These are phyloP conservation scores for Lampris incognitus DNA, from an alignment of 2,113 vertebrate genomes.

Conservation along the genomic window DNA sequence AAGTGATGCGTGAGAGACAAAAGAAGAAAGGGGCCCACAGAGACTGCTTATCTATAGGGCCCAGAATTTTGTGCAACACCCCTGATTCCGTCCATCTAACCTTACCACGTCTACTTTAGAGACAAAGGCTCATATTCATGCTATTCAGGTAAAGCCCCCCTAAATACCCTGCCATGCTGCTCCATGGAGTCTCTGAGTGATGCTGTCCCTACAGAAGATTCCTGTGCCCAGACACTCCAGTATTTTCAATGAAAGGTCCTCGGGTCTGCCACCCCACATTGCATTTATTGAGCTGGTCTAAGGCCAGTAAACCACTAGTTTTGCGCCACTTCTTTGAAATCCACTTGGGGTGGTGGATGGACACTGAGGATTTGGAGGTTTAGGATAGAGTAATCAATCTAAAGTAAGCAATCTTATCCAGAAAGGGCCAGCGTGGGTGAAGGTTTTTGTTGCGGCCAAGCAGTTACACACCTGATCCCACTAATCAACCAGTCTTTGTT, in stretches of 20 bases:
- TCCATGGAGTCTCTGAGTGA: slow-evolving; percentile 56
- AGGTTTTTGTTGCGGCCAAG: too few relatives aligned
- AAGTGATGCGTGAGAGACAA: too few relatives aligned
- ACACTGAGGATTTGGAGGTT: slow-evolving; percentile 37
- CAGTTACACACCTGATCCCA: too few relatives aligned
- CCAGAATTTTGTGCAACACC: too few relatives aligned
- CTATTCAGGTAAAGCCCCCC: slow-evolving; percentile 93
- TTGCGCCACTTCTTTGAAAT: slow-evolving; percentile 31
- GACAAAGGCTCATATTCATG: slow-evolving; percentile 92
- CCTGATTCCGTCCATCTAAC: slow-evolving; percentile 43
- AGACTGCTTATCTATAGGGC: too few relatives aligned
- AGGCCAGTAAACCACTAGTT: not conserved
- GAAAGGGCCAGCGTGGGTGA: too few relatives aligned
- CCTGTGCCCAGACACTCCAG: slow-evolving; percentile 39
- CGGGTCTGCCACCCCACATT: slow-evolving; percentile 38
- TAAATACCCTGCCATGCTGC: slow-evolving; percentile 65
- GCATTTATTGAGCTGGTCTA: slow-evolving; percentile 20
- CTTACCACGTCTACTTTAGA: slow-evolving; percentile 89
- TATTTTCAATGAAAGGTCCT: slow-evolving; percentile 23
- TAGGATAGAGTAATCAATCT: slow-evolving; percentile 46
- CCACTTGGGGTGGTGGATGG: slow-evolving; percentile 32
- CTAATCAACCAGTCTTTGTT: too few relatives aligned
- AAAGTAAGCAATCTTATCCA: too few relatives aligned
- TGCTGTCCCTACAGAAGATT: slow-evolving; percentile 49
- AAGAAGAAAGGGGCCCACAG: too few relatives aligned